phyloP scores from a whole-genome alignment of 35 echinoderm and acorn worm species.

The Apostichopus parvimensis region DNA sequence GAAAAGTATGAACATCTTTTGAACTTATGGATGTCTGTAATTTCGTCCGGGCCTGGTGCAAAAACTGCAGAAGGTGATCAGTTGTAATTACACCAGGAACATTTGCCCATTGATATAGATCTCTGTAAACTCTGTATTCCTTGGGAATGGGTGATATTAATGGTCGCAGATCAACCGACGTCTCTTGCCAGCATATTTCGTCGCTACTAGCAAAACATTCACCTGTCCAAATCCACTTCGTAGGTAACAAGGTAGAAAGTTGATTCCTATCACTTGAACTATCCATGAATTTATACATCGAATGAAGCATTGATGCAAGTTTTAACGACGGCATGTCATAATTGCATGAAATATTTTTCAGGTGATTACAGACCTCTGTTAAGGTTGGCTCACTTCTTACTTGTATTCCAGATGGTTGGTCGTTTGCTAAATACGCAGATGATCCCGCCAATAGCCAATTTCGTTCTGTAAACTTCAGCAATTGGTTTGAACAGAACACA shows the following conservation, averaged over 20 bases:
- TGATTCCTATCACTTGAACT: neutral
- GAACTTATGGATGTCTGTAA: neutral
- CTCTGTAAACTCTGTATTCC: neutral
- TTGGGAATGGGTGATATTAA: neutral
- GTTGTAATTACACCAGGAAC: neutral
- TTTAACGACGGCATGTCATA: neutral
- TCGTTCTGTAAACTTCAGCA: neutral
- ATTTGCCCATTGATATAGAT: neutral
- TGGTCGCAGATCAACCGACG: conserved; percentile 27
- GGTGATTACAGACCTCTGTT: conserved; percentile 9
- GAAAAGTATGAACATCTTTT: neutral
- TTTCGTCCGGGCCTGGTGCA: neutral
- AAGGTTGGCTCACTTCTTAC: conserved; percentile 3
- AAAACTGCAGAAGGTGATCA: neutral
- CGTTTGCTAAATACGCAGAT: neutral
- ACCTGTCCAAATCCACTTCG: conserved; percentile 46
- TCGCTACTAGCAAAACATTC: neutral
- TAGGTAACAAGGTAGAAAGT: neutral
- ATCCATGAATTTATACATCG: conserved; percentile 1
- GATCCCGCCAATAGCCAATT: conserved; percentile 26
- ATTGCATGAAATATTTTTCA: neutral
- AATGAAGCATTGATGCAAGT: neutral
- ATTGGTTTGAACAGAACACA: neutral
- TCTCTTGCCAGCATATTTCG: conserved; percentile 7
- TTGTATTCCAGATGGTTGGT: neutral